Base-by-base conservation (phyloP, 2,113 vertebrate species). In the Paedocypris sp. region DNA sequence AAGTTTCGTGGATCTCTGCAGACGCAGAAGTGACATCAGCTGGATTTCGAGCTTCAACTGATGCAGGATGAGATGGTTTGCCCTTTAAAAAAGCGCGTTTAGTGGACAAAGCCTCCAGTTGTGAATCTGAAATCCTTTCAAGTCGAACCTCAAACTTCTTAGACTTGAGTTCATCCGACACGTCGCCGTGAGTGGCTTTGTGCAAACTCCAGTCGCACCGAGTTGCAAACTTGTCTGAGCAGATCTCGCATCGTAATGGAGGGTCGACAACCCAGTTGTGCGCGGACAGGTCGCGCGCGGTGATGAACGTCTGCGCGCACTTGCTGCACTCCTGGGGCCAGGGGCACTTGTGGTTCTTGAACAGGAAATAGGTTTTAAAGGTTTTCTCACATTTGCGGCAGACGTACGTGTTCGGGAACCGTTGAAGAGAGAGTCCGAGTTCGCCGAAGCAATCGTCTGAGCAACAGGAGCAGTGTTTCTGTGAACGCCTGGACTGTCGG, bases 191-290 rank as follows among this genome's bases (percentile, higher is more conserved):
- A 25, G 51, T 51, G 5, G 13, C 22, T 33, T 62, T 70, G 63
- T 70, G 68, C 32, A 70, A 15, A 18, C 50, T 58, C 63, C 63
- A 70, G 33, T 43, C 68, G 46, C 68, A 70, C 5, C 15, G 62
- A 8, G 63, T 70, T 8, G 51, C 23, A 58, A 70, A 62, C 45
- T 12, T 70, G 8, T 47, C 36, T 7, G 42, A 50, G 57, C 68
- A 70, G 8, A 46, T 62, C 22, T 25, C 52, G 19, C 68, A 70
- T 3, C 41, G 50, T 8, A 66, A 58, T 9, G 12, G 32, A 22
- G 25, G 31, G 1, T 18, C 12, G 32, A 50, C 46, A 25, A 23
- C 28, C 9, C 6, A 38, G 16, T 20, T 57, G 19, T 70, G 68
- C 41, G 5, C 3, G 0, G 23, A 5, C 18, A 70, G 25, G 3